Evolutionary conservation across 2,888 invertebrate species (phyloP).

Genomic region (Junonia oenone): DNA sequence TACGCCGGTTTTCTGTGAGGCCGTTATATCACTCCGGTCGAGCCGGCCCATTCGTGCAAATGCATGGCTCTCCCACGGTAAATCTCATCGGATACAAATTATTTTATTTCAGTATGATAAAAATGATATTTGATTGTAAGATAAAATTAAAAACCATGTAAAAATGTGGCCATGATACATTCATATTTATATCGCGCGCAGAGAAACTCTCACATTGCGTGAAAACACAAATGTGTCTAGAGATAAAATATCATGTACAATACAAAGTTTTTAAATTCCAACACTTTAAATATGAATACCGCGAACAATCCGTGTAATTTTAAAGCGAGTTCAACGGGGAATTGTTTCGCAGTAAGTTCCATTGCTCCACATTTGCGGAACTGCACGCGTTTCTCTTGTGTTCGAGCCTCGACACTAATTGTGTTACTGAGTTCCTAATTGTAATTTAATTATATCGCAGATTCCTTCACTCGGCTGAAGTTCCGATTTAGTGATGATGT

Average conservation of each 20-base stretch:
- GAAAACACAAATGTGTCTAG: not conserved
- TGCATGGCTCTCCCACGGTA: no score
- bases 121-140: no score
- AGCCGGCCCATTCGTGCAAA: no score
- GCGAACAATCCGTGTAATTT: not conserved
- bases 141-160: no score
- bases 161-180: no score
- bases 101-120: no score
- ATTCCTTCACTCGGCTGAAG: not conserved
- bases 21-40: no score
- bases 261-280: not conserved
- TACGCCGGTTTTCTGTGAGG: no score
- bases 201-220: no score
- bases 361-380: not conserved
- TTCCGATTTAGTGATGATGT: not conserved
- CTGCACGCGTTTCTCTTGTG: slow-evolving; percentile 1
- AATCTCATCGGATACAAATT: no score
- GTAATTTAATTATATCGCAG: slow-evolving; percentile 1
- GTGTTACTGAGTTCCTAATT: slow-evolving; percentile 6
- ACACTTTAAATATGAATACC: not conserved
- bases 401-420: slow-evolving; percentile 3
- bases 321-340: not conserved
- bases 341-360: slow-evolving; percentile 8
- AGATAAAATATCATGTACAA: not conserved
- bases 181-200: no score